phyloP scores from a whole-genome alignment of 2,113 vertebrate genomes.

The Apodemus speciosus region DNA sequence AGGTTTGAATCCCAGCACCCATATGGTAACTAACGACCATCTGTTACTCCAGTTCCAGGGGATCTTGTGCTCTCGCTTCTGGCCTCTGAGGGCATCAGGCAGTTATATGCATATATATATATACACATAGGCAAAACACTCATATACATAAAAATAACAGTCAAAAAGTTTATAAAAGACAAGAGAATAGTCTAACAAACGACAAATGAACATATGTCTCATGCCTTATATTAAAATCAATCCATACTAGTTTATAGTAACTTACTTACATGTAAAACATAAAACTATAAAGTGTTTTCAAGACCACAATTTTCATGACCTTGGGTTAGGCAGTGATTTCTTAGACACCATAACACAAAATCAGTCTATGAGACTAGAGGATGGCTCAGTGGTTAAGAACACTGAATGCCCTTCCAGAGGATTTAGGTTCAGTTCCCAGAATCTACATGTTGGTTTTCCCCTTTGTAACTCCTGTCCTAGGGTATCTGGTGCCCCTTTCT shows the following conservation, averaged over 20 bases:
- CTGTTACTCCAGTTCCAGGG: not conserved
- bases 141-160: not conserved
- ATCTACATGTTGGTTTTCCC: not conserved
- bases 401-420: not conserved
- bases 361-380: not conserved
- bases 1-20: not conserved
- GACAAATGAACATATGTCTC: not conserved
- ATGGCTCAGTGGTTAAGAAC: not conserved
- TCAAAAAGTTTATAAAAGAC: not conserved
- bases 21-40: not conserved
- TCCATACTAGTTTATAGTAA: not conserved
- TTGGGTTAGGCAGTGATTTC: not conserved
- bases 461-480: not conserved
- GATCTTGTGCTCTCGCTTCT: not conserved
- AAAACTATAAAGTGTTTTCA: conserved; percentile 40
- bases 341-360: not conserved
- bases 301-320: not conserved
- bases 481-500: not conserved
- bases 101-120: not conserved
- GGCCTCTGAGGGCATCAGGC: not conserved
- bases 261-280: conserved; percentile 41
- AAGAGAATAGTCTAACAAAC: conserved; percentile 7
- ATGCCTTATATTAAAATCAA: conserved; percentile 33
- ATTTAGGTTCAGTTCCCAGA: not conserved
- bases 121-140: not conserved